Percentiles rank a stretch among this genome's conserved stretches.
Evolutionary conservation across 2,113 vertebrate species (phyloP).

Genomic region (Tyrannus savana): DNA sequence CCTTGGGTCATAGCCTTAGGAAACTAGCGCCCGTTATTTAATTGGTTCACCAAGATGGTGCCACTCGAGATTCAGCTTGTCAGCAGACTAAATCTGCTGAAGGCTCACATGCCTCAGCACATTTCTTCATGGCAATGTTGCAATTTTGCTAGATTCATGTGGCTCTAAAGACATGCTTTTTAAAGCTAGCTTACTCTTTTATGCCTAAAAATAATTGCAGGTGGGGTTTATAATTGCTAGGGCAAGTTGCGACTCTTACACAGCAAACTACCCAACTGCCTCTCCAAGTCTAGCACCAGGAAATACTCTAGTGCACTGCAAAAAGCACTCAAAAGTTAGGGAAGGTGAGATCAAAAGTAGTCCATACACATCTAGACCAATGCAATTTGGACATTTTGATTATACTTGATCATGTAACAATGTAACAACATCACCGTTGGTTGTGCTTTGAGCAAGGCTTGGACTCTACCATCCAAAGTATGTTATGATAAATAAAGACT

Average conservation of each 20-base stretch:
- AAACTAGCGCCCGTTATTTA: constrained; percentile 18
- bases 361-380: not conserved
- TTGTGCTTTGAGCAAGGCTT: not conserved
- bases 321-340: not conserved
- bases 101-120: constrained; percentile 45
- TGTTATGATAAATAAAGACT: not conserved
- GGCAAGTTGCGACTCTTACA: constrained; percentile 33
- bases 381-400: not conserved
- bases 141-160: constrained; percentile 20
- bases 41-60: constrained; percentile 54
- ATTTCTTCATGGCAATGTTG: constrained; percentile 47
- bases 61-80: constrained; percentile 43
- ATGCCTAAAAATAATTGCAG: constrained; percentile 62
- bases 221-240: constrained; percentile 45
- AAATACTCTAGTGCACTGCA: not conserved
- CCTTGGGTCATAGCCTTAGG: not conserved
- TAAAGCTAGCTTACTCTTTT: constrained; percentile 26
- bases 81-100: constrained; percentile 15
- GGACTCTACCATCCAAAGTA: not conserved
- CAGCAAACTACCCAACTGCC: not conserved
- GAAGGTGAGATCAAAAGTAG: not conserved
- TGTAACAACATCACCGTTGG: not conserved
- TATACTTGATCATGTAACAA: not conserved
- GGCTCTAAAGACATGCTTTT: constrained; percentile 25
- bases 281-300: not conserved